A percentile compares a stretch with the other conserved stretches of the same genome.
phyloP scores from a whole-genome alignment of 2,888 invertebrate genomes.

The Autographa gamma region DNA sequence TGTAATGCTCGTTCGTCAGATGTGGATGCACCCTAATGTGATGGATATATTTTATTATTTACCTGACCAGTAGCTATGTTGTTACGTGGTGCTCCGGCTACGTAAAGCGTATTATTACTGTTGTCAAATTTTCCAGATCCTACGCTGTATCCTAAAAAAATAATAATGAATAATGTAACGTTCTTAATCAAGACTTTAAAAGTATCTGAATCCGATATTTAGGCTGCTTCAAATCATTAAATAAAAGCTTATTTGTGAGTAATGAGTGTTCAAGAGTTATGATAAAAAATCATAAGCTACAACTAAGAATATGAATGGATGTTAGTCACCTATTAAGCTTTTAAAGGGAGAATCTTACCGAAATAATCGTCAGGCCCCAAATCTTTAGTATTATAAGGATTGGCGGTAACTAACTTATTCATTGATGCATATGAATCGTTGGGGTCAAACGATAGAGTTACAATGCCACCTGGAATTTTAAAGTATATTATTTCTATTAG shows the following conservation, averaged over 20 bases:
- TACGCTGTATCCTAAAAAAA: constrained; percentile 84
- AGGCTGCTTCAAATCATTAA: too few relatives aligned
- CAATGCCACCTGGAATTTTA: constrained; percentile 75
- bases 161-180: neutral
- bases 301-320: neutral
- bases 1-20: too few relatives aligned
- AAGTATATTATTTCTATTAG: neutral
- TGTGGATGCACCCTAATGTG: too few relatives aligned
- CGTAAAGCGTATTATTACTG: constrained; percentile 75
- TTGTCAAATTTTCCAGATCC: constrained; percentile 85
- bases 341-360: constrained; percentile 69
- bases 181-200: too few relatives aligned
- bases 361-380: constrained; percentile 84
- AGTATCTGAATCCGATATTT: too few relatives aligned
- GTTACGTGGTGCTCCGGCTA: constrained; percentile 88
- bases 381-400: constrained; percentile 78
- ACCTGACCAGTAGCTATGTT: constrained; percentile 79
- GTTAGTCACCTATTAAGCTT: neutral
- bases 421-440: constrained; percentile 62
- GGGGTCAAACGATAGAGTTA: constrained; percentile 68
- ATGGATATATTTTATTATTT: constrained; percentile 15
- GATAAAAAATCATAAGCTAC: too few relatives aligned
- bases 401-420: constrained; percentile 71
- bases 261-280: too few relatives aligned
- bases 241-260: too few relatives aligned